phyloP scores from a whole-genome alignment of 1,140 invertebrate genomes.

The Halictus rubicundus region DNA sequence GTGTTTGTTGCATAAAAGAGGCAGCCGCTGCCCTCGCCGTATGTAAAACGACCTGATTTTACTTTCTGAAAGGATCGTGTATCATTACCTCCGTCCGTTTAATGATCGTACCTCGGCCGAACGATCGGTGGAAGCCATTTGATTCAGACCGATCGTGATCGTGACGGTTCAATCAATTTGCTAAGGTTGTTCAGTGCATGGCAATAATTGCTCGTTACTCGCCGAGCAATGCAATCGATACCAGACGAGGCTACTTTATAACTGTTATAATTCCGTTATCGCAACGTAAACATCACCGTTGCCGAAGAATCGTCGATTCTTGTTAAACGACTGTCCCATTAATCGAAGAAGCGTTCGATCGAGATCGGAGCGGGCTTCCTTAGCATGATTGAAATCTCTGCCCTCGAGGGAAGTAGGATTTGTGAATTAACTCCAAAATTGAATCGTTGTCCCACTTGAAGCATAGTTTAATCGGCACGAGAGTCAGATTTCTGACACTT shows the following conservation, averaged over 20 bases:
- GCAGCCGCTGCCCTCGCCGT: constrained; percentile 30
- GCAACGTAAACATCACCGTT: too few relatives aligned
- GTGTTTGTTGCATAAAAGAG: constrained; percentile 49
- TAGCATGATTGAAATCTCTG: too few relatives aligned
- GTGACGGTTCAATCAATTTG: constrained; percentile 28
- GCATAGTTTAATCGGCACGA: too few relatives aligned
- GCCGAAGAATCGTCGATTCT: too few relatives aligned
- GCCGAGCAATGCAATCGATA: background rate
- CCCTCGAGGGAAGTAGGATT: too few relatives aligned
- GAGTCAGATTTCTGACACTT: too few relatives aligned
- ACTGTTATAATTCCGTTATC: too few relatives aligned
- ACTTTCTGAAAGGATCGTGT: constrained; percentile 49
- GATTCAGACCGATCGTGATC: constrained; percentile 21
- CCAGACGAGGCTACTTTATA: background rate
- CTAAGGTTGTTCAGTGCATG: background rate
- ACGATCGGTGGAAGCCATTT: constrained; percentile 21
- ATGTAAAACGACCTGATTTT: constrained; percentile 44
- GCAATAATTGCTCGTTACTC: background rate
- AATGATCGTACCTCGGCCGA: constrained; percentile 21
- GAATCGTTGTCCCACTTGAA: too few relatives aligned
- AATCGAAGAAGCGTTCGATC: too few relatives aligned
- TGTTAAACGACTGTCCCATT: too few relatives aligned
- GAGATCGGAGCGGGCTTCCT: too few relatives aligned
- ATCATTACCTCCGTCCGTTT: constrained; percentile 35
- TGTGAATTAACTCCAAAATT: too few relatives aligned